phyloP scores from a whole-genome alignment of 2,797 vertebrate species.

The Limnodromus scolopaceus region DNA sequence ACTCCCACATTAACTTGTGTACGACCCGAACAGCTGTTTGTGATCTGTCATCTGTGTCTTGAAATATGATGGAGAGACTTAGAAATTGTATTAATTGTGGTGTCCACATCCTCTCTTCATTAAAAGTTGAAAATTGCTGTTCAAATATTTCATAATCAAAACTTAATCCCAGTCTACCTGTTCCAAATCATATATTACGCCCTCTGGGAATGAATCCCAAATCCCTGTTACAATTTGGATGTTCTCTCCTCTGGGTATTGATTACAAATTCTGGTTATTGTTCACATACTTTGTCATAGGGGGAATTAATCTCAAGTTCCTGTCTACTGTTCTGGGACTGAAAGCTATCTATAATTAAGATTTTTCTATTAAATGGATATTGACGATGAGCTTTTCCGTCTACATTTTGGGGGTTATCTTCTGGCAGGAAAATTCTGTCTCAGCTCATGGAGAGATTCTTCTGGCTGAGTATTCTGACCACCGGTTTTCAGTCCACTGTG shows the following conservation, averaged over 20 bases:
- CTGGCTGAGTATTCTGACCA: background rate
- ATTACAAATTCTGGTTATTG: conserved; percentile 69
- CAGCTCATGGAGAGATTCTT: background rate
- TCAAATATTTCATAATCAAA: conserved; percentile 68
- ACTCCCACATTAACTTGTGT: conserved; percentile 42
- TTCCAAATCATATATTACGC: conserved; percentile 47
- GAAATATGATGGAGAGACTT: conserved; percentile 8
- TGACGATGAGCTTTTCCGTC: background rate
- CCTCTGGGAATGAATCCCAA: conserved; percentile 67
- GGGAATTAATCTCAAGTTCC: conserved; percentile 72
- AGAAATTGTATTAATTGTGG: conserved; percentile 44
- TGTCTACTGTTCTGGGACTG: conserved; percentile 56
- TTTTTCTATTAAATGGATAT: conserved; percentile 67
- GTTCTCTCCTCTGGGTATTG: conserved; percentile 61
- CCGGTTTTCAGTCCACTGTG: background rate
- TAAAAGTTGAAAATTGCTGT: conserved; percentile 61
- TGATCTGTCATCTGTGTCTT: conserved; percentile 20
- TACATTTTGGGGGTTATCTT: conserved; percentile 36
- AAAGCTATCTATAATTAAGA: conserved; percentile 73
- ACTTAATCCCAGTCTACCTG: conserved; percentile 69
- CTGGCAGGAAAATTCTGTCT: background rate
- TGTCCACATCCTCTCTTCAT: conserved; percentile 55
- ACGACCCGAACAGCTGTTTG: background rate
- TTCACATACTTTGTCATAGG: conserved; percentile 64
- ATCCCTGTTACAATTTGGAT: conserved; percentile 67